Percentiles rank a stretch among this genome's conserved stretches.
Conservation (phyloP, 2,797 vertebrate species). For the Myioborus melanocephalus region DNA sequence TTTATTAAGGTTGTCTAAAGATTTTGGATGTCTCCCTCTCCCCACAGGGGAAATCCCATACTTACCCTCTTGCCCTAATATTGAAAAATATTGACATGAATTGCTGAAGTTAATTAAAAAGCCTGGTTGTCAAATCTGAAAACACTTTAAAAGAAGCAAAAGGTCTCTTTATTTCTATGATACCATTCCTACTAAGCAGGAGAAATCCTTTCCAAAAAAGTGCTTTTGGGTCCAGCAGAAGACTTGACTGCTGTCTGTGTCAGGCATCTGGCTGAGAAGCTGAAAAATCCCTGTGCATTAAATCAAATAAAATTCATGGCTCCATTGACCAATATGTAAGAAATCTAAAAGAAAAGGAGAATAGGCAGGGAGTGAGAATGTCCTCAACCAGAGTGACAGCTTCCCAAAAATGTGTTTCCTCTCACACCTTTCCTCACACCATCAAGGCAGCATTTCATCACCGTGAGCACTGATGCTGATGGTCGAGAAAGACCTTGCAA, state of each 20-base stretch:
- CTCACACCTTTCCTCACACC: neutral
- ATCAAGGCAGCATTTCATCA: neutral
- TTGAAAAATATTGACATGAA: neutral
- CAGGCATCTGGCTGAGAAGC: neutral
- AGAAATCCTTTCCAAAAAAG: neutral
- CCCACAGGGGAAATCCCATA: rapidly evolving
- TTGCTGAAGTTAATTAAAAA: neutral
- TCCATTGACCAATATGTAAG: neutral
- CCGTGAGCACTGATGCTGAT: rapidly evolving
- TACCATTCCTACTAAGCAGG: neutral
- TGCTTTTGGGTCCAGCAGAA: neutral
- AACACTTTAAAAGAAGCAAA: neutral
- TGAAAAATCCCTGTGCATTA: neutral
- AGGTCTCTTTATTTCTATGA: neutral
- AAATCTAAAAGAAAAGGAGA: neutral
- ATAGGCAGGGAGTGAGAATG: neutral
- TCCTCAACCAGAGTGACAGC: neutral
- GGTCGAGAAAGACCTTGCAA: neutral
- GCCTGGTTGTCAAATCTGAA: neutral
- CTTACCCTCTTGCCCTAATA: neutral
- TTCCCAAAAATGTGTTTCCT: neutral
- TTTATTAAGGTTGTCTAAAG: neutral
- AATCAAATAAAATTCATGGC: neutral
- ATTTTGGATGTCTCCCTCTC: neutral
- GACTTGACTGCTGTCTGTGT: neutral